Evolutionary conservation across 2,888 invertebrate genomes (phyloP).

Genomic region (Thecophora atra): DNA sequence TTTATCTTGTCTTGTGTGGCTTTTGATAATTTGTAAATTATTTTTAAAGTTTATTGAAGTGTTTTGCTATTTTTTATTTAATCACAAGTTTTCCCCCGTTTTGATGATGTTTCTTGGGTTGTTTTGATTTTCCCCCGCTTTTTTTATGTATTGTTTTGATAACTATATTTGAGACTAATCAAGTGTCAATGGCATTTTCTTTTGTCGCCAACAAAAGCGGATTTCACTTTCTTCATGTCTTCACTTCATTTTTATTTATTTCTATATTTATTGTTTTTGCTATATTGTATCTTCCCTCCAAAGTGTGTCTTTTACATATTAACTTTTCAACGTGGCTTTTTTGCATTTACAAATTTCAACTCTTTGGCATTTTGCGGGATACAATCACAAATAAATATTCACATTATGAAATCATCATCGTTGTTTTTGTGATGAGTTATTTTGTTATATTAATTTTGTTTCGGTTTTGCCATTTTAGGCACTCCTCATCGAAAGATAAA

Average conservation of each 20-base stretch:
- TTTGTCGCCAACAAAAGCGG: conserved; percentile 47
- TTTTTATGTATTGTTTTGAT: conserved; percentile 47
- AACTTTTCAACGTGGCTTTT: background rate
- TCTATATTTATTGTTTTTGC: conserved; percentile 21
- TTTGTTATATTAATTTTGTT: too few relatives aligned
- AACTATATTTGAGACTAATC: conserved; percentile 45
- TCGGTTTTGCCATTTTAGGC: too few relatives aligned
- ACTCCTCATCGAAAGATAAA: too few relatives aligned
- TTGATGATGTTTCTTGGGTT: conserved; percentile 22
- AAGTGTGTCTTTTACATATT: background rate
- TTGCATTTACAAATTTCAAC: too few relatives aligned
- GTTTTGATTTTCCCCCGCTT: conserved; percentile 36
- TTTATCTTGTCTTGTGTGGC: too few relatives aligned
- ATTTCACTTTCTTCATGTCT: conserved; percentile 58
- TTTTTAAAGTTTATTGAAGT: too few relatives aligned
- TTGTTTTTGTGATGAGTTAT: too few relatives aligned
- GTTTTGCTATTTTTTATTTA: conserved; percentile 14
- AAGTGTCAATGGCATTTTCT: conserved; percentile 59
- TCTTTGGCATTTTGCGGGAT: too few relatives aligned
- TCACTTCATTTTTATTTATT: conserved; percentile 23
- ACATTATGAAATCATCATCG: too few relatives aligned
- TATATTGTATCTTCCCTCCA: conserved; percentile 7
- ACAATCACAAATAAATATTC: too few relatives aligned
- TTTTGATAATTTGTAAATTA: too few relatives aligned
- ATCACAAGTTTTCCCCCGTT: conserved; percentile 8